Percentiles rank a stretch among this genome's conserved stretches.
phyloP scores from a whole-genome alignment of 64 coral and sea anemone species.

The Exaiptasia diaphana region DNA sequence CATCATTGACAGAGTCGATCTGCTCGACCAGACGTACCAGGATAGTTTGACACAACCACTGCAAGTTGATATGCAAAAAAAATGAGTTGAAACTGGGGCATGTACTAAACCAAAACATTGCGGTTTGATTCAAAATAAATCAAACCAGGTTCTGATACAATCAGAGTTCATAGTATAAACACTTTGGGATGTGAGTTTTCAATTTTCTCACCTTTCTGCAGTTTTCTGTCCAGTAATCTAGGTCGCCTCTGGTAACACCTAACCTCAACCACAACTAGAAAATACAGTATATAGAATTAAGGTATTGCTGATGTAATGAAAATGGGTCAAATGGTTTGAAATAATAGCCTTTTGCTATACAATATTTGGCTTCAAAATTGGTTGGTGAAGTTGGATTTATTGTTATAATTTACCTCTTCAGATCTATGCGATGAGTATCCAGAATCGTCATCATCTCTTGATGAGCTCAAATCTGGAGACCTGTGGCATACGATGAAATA shows the following conservation, averaged over 20 bases:
- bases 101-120: background rate
- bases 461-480: constrained; percentile 80
- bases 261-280: constrained; percentile 71
- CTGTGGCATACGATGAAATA: constrained; percentile 12
- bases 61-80: background rate
- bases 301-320: background rate
- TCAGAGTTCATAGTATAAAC: too few species aligned
- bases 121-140: background rate
- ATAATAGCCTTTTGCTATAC: background rate
- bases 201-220: constrained; percentile 63
- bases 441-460: constrained; percentile 76
- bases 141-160: background rate
- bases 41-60: constrained; percentile 94
- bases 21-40: constrained; percentile 72
- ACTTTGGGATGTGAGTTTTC: too few species aligned
- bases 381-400: background rate
- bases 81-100: background rate
- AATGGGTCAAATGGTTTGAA: background rate
- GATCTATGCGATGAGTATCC: constrained; percentile 66
- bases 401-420: constrained; percentile 52
- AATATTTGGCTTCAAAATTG: too few species aligned
- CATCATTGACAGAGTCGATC: constrained; percentile 76
- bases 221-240: constrained; percentile 86
- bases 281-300: background rate
- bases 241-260: constrained; percentile 62